Conservation (phyloP, 2,888 invertebrate species). For the Melinaea menophilus region DNA sequence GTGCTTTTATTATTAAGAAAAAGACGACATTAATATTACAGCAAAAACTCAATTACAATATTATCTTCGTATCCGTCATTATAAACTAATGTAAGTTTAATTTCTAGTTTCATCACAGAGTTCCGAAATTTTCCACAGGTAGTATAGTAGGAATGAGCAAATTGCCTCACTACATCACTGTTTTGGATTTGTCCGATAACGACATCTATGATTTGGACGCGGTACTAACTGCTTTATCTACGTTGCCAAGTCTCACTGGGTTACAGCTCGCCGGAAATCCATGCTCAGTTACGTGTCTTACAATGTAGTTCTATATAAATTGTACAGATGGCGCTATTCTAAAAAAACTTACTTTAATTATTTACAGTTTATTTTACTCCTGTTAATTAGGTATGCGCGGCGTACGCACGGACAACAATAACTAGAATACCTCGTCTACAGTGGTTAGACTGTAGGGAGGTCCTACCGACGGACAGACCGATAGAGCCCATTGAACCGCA, state of each 20-base stretch:
- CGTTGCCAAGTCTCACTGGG: constrained; percentile 58
- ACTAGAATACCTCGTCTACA: constrained; percentile 57
- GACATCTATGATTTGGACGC: constrained; percentile 74
- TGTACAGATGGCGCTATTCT: constrained; percentile 28
- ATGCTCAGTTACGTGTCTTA: constrained; percentile 63
- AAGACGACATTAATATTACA: no score
- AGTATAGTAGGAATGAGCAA: constrained; percentile 39
- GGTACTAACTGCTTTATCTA: constrained; percentile 54
- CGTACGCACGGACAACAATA: constrained; percentile 66
- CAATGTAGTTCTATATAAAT: not conserved
- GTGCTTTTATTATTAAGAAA: no score
- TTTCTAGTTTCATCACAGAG: not conserved
- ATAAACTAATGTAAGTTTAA: not conserved
- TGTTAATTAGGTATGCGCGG: constrained; percentile 56
- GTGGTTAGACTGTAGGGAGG: constrained; percentile 73
- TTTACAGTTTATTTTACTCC: constrained; percentile 1
- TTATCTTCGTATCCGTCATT: not conserved
- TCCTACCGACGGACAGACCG: constrained; percentile 54
- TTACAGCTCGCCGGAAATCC: constrained; percentile 78
- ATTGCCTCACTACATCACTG: constrained; percentile 48
- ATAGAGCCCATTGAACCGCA: constrained; percentile 47
- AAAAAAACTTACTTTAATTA: not conserved
- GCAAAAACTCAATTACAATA: no score
- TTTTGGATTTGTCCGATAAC: constrained; percentile 77
- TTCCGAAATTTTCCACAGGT: constrained; percentile 39